Evolutionary conservation across 2,888 invertebrate species (phyloP), one percentile per base, ranked within the genome.

Genomic region (Polyommatus iphigenia): DNA sequence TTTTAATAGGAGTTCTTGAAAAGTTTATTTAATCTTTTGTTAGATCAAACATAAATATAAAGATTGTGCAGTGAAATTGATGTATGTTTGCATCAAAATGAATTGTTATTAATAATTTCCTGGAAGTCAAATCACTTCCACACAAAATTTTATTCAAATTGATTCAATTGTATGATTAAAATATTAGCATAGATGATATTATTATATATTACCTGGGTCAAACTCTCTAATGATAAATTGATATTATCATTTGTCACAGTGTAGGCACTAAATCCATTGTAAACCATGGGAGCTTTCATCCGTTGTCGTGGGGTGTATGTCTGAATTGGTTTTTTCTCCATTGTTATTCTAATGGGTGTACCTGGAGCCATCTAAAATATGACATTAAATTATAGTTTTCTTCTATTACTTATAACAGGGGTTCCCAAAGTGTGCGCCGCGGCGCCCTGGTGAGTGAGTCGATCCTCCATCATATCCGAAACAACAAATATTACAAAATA

Each of bases 201-300:
- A 77, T 72, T 24, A 32, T 41, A 36, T 71, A 18, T 71, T 86
- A 92, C 94, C 91, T 94, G 94, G 67, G 94, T 94, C 80, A 94
- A 87, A 83, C 85, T 94, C 80, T 94, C 94, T 81, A 94, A 79
- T 32, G 94, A 94, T 72, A 94, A 86, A 85, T 94, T 94, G 8
- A 94, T 90, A 81, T 91, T 93, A 80, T 94, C 94, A 83, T 86
- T 86, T 41, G 82, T 81, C 76, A 82, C 82, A 78, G 81, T 83
- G n/a, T 80, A 79, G 32, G 79, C 3, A 81, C 80, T 85, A 24
- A 84, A 89, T 29, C 92, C 92, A 84, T 93, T 92, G 78, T 81
- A 92, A 18, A 85, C 80, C 8, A 87, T 82, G 0, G 87, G 80
- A 67, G 83, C 82, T 10, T 85, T 82, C 77, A 85, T 80, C 79